These are phyloP conservation scores for Plebejus anna DNA, from an alignment of 2,888 invertebrate species.

Conservation along the genomic window DNA sequence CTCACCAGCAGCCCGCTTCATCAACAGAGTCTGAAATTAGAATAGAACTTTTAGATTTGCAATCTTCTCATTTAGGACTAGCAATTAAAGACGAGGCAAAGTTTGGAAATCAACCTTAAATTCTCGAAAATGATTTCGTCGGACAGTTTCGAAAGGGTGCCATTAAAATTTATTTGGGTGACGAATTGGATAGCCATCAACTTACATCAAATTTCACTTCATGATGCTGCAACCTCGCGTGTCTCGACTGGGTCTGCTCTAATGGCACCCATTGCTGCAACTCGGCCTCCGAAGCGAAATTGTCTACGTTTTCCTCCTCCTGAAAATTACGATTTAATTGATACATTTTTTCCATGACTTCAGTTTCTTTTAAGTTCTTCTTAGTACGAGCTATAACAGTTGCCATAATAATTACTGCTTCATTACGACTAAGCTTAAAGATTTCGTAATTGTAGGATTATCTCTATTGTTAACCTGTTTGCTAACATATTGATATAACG, in stretches of 20 bases:
- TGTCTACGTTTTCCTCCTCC: conserved; percentile 54
- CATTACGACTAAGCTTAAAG: not conserved
- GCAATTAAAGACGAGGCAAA: not conserved
- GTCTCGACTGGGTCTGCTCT: conserved; percentile 45
- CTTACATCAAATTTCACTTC: conserved; percentile 35
- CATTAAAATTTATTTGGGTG: conserved; percentile 40
- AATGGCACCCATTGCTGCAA: conserved; percentile 53
- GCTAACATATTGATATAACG: not conserved
- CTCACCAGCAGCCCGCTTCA: conserved; percentile 60
- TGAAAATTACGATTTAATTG: conserved; percentile 40
- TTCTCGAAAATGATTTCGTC: not conserved
- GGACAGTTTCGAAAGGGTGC: not conserved
- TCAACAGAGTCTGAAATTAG: conserved; percentile 55
- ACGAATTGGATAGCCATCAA: conserved; percentile 50
- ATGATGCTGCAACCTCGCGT: conserved; percentile 48
- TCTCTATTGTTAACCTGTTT: not conserved
- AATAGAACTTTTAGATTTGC: not conserved
- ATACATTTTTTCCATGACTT: not conserved
- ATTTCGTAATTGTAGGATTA: not conserved
- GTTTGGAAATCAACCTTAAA: not conserved
- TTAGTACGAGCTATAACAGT: too few relatives aligned
- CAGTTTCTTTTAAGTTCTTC: not conserved
- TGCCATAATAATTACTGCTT: not conserved
- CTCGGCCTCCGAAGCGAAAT: conserved; percentile 52
- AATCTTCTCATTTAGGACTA: not conserved